Evolutionary conservation across 2,113 vertebrate species (phyloP).

Genomic region (Calyptommatus sinebrachiatus): DNA sequence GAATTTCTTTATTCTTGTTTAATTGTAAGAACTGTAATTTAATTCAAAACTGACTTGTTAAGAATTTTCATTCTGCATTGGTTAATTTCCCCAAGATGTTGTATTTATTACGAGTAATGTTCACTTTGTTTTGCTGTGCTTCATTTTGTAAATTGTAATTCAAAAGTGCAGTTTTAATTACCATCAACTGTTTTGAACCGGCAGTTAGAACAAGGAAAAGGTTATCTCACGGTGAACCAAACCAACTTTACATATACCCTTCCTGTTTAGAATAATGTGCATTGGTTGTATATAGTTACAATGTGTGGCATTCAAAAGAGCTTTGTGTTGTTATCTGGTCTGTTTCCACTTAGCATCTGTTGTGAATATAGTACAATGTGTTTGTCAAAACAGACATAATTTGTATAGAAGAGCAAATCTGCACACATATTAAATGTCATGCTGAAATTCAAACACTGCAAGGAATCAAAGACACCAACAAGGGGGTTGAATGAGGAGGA

Average conservation of each 20-base stretch:
- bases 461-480: neutral
- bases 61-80: neutral
- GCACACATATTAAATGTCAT: constrained; percentile 19
- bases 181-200: neutral
- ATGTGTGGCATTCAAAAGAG: rapidly evolving
- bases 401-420: constrained; percentile 25
- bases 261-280: neutral
- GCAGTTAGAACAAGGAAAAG: neutral
- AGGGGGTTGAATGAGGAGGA: constrained; percentile 19
- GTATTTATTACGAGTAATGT: neutral
- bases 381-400: constrained; percentile 23
- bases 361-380: neutral
- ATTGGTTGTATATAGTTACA: neutral
- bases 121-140: neutral
- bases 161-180: constrained; percentile 9
- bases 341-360: neutral
- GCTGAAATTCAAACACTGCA: constrained; percentile 27
- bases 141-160: constrained; percentile 27
- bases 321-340: neutral
- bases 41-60: neutral
- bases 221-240: constrained; percentile 1
- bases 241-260: neutral
- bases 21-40: neutral
- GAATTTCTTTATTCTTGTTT: neutral
- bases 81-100: neutral